Conservation (phyloP, 2,888 invertebrate genomes). For the Piscicola geometra region DNA sequence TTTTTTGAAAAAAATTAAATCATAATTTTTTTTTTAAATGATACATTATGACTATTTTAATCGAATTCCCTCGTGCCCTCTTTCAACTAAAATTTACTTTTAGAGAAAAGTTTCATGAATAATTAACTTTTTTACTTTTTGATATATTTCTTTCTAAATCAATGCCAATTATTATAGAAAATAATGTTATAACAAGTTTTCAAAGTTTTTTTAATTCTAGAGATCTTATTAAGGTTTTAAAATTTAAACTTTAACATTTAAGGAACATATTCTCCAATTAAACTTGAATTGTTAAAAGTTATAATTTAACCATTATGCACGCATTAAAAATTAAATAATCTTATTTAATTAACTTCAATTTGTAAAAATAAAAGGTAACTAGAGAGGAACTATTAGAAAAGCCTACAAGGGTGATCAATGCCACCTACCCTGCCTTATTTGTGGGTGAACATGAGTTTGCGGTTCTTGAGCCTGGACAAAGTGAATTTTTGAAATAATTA, state of each 20-base stretch:
- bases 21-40: too few relatives aligned
- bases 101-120: too few relatives aligned
- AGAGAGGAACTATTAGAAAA: neutral
- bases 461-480: conserved; percentile 1
- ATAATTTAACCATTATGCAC: too few relatives aligned
- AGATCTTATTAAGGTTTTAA: neutral
- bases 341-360: neutral
- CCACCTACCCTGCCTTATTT: neutral
- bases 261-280: too few relatives aligned
- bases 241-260: too few relatives aligned
- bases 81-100: too few relatives aligned
- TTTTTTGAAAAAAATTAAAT: too few relatives aligned
- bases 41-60: too few relatives aligned
- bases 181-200: neutral
- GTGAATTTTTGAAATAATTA: neutral
- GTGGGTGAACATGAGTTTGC: conserved; percentile 4
- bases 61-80: too few relatives aligned
- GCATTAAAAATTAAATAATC: too few relatives aligned
- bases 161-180: conserved; percentile 1
- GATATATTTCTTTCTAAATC: neutral
- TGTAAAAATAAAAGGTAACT: neutral
- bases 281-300: too few relatives aligned
- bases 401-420: neutral
- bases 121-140: too few relatives aligned
- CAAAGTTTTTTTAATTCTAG: neutral